These are phyloP conservation scores for Acanthurus tractus DNA, from an alignment of 2,797 vertebrate genomes.

Conservation along the genomic window DNA sequence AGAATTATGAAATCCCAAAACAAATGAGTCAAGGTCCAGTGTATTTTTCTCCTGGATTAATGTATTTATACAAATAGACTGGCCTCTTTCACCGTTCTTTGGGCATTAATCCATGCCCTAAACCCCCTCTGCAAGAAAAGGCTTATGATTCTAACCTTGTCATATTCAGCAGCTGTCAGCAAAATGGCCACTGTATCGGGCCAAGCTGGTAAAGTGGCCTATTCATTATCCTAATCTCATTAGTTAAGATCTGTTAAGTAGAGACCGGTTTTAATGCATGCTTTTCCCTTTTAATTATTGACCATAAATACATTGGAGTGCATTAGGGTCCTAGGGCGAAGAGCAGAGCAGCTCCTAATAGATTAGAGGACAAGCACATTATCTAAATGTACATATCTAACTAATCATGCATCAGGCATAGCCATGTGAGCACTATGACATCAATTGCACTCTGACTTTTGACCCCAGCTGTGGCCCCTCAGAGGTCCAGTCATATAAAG, in stretches of 20 bases:
- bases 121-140: slow-evolving; percentile 77
- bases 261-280: slow-evolving; percentile 88
- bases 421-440: slow-evolving; percentile 75
- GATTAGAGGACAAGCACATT: slow-evolving; percentile 86
- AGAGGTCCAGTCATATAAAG: slow-evolving; percentile 53
- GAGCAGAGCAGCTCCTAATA: slow-evolving; percentile 80
- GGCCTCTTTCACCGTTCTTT: slow-evolving; percentile 68
- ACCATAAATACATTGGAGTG: slow-evolving; percentile 89
- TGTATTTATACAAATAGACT: slow-evolving; percentile 77
- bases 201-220: slow-evolving; percentile 83
- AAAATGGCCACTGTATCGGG: slow-evolving; percentile 75
- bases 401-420: slow-evolving; percentile 78
- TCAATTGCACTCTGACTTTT: slow-evolving; percentile 85
- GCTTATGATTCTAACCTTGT: slow-evolving; percentile 87
- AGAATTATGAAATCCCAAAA: slow-evolving; percentile 75
- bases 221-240: slow-evolving; percentile 91
- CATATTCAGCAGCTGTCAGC: slow-evolving; percentile 88
- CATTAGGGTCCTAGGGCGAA: slow-evolving; percentile 82
- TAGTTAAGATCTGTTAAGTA: slow-evolving; percentile 92
- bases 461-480: slow-evolving; percentile 75
- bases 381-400: slow-evolving; percentile 88
- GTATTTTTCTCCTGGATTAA: slow-evolving; percentile 74
- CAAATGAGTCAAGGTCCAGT: slow-evolving; percentile 68
- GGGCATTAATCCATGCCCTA: slow-evolving; percentile 77
- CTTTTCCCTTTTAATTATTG: slow-evolving; percentile 91